phyloP scores from a whole-genome alignment of 2,113 vertebrate species.

The Atherinomorus stipes region DNA sequence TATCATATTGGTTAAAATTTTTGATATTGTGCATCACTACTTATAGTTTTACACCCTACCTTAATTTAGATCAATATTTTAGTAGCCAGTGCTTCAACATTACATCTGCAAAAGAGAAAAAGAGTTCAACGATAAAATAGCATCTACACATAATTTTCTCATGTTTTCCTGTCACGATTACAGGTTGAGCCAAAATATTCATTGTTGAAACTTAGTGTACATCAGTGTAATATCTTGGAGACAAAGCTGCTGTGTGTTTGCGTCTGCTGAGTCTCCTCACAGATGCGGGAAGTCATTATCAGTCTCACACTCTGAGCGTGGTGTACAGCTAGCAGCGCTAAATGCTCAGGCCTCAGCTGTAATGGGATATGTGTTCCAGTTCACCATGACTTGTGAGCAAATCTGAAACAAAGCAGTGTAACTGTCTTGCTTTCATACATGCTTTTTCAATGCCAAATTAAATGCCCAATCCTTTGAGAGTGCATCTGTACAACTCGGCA shows the following conservation, averaged over 20 bases:
- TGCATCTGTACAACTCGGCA: conserved; percentile 52
- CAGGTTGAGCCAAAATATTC: not conserved
- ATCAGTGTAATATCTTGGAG: not conserved
- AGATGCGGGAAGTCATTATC: conserved; percentile 5
- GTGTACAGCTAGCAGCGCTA: conserved; percentile 30
- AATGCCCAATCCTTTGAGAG: conserved; percentile 48
- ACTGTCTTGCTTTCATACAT: conserved; percentile 48
- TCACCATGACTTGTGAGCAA: conserved; percentile 50
- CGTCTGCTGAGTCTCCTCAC: conserved; percentile 2
- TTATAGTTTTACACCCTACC: too few relatives aligned
- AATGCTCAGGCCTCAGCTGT: conserved; percentile 35
- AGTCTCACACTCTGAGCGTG: conserved; percentile 21
- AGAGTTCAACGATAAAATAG: too few relatives aligned
- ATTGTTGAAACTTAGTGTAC: not conserved
- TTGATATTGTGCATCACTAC: too few relatives aligned
- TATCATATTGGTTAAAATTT: too few relatives aligned
- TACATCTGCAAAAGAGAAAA: too few relatives aligned
- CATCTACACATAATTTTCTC: too few relatives aligned
- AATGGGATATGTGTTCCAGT: conserved; percentile 41
- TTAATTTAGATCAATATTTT: too few relatives aligned
- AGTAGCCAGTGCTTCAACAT: too few relatives aligned
- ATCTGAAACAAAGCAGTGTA: conserved; percentile 62
- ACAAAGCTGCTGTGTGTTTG: not conserved
- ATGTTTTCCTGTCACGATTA: not conserved
- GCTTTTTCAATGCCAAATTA: conserved; percentile 58